Conservation (phyloP, 2,113 vertebrate genomes). For the human region GRCh38 chr3:170080001-170080500, state of each 20-base stretch:
- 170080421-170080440: neutral
- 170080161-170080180: neutral
- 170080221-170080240: slow-evolving; percentile 38
- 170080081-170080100: neutral
- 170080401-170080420: neutral
- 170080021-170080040: neutral
- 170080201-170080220: neutral
- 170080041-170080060: neutral
- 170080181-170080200: neutral
- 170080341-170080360: neutral
- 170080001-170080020: neutral
- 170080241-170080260: neutral
- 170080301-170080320: neutral
- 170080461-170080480: neutral
- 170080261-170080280: neutral
- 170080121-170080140: neutral
- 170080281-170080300: neutral
- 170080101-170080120: neutral
- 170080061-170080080: neutral
- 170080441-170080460: neutral
- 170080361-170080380: neutral
- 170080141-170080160: neutral
- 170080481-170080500: neutral
- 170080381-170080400: neutral
- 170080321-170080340: neutral